A percentile compares a stretch with the other conserved stretches of the same genome.
phyloP scores from a whole-genome alignment of 2,888 invertebrate species.

The Lapara coniferarum region DNA sequence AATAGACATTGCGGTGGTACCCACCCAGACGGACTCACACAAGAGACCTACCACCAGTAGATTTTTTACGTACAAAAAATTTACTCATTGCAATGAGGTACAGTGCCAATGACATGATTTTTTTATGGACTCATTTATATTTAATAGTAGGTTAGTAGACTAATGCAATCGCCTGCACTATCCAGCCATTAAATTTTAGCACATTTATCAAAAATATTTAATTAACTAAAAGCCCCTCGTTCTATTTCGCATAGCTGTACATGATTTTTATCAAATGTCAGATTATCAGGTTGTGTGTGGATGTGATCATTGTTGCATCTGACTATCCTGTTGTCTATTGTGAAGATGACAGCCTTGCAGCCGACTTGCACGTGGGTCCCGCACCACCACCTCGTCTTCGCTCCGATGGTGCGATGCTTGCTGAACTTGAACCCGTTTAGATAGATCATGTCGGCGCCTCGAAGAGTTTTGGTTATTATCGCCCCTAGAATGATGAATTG shows the following conservation, averaged over 20 bases:
- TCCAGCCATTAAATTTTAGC: no score
- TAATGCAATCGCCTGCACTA: no score
- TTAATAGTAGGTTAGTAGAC: no score
- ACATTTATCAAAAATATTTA: background rate
- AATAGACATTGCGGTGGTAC: no score
- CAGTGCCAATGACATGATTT: no score
- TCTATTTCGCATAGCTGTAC: background rate
- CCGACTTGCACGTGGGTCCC: slow-evolving; percentile 29
- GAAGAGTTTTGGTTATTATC: slow-evolving; percentile 22
- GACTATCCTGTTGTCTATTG: slow-evolving; percentile 35
- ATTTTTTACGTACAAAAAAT: no score
- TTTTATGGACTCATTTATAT: no score
- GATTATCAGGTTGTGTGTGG: slow-evolving; percentile 4
- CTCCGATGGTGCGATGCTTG: slow-evolving; percentile 29
- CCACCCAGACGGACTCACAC: no score
- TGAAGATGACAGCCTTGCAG: slow-evolving; percentile 32
- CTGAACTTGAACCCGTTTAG: slow-evolving; percentile 34
- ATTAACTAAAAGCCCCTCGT: no score
- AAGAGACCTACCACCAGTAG: no score
- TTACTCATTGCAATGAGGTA: no score
- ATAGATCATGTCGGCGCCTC: slow-evolving; percentile 29
- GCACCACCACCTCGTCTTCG: slow-evolving; percentile 35
- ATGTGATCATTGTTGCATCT: slow-evolving; percentile 20
- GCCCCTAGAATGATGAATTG: slow-evolving; percentile 3
- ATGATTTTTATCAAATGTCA: background rate